A percentile compares a stretch with the other conserved stretches of the same genome.
phyloP scores from a whole-genome alignment of 2,888 invertebrate species.

The Drosophila formosana region DNA sequence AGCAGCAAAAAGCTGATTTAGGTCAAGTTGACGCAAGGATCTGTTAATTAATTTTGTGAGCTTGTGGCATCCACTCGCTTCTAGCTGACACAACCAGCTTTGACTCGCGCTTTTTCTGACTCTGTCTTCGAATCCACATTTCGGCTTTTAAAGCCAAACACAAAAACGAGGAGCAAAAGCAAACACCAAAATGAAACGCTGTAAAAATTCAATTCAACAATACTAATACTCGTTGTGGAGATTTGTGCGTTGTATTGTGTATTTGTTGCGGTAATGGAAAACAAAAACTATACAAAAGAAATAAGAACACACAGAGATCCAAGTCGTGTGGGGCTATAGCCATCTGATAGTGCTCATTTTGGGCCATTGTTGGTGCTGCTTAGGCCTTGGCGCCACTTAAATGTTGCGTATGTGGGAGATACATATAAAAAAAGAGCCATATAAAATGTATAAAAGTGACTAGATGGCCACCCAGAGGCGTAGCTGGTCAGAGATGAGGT shows the following conservation, averaged over 20 bases:
- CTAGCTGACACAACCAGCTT: slow-evolving; percentile 19
- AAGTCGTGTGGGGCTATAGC: slow-evolving; percentile 15
- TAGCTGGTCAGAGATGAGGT: background rate
- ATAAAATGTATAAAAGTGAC: slow-evolving; percentile 62
- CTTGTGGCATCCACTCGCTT: slow-evolving; percentile 25
- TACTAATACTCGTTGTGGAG: slow-evolving; percentile 20
- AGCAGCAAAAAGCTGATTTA: slow-evolving; percentile 43
- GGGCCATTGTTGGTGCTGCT: slow-evolving; percentile 39
- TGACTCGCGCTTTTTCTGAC: background rate
- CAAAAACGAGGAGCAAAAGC: slow-evolving; percentile 21
- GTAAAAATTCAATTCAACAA: slow-evolving; percentile 49
- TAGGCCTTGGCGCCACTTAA: slow-evolving; percentile 71
- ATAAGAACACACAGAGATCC: slow-evolving; percentile 33
- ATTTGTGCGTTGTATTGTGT: slow-evolving; percentile 13
- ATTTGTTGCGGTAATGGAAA: slow-evolving; percentile 43
- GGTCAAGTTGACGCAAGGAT: slow-evolving; percentile 56
- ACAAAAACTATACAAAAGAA: slow-evolving; percentile 41
- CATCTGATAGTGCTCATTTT: slow-evolving; percentile 63
- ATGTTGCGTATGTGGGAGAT: slow-evolving; percentile 69
- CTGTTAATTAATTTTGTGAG: slow-evolving; percentile 66
- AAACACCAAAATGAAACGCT: slow-evolving; percentile 21
- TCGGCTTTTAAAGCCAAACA: slow-evolving; percentile 43
- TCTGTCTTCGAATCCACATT: background rate
- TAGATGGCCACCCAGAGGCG: slow-evolving; percentile 43
- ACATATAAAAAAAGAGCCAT: slow-evolving; percentile 55